Evolutionary conservation across 2,888 invertebrate genomes (phyloP).

Genomic region (Cantharis flavilabris): DNA sequence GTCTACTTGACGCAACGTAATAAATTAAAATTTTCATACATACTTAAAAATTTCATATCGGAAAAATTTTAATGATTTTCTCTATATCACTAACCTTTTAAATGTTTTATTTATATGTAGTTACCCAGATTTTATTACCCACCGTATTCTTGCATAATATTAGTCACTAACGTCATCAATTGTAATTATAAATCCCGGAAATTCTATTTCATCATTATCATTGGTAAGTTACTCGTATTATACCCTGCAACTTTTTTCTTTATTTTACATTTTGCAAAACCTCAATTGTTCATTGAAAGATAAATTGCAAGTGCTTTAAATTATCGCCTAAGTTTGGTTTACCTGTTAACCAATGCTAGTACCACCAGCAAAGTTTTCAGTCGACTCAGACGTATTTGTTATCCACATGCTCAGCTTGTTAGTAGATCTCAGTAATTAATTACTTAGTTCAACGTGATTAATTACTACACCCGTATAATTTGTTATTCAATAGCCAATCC

Average conservation of each 20-base stretch:
- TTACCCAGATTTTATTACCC: too few relatives aligned
- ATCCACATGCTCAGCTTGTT: neutral
- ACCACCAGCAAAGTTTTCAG: neutral
- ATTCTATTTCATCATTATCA: neutral
- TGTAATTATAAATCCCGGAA: neutral
- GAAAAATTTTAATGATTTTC: neutral
- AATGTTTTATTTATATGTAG: neutral
- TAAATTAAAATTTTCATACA: neutral
- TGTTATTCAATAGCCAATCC: conserved; percentile 2
- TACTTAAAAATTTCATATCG: neutral
- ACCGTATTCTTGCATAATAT: neutral
- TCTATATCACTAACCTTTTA: neutral
- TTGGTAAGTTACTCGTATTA: neutral
- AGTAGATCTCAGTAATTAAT: neutral
- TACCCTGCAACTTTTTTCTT: neutral
- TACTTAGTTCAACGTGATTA: conserved; percentile 2
- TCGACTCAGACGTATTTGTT: neutral
- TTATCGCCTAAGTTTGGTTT: neutral
- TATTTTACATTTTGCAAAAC: neutral
- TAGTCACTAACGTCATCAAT: too few relatives aligned
- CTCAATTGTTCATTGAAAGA: neutral
- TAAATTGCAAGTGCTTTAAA: neutral
- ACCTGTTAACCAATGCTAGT: conserved; percentile 2
- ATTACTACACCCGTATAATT: conserved; percentile 2
- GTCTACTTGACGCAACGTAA: neutral